phyloP scores from a whole-genome alignment of 2,113 vertebrate species.

The Labeo catla region DNA sequence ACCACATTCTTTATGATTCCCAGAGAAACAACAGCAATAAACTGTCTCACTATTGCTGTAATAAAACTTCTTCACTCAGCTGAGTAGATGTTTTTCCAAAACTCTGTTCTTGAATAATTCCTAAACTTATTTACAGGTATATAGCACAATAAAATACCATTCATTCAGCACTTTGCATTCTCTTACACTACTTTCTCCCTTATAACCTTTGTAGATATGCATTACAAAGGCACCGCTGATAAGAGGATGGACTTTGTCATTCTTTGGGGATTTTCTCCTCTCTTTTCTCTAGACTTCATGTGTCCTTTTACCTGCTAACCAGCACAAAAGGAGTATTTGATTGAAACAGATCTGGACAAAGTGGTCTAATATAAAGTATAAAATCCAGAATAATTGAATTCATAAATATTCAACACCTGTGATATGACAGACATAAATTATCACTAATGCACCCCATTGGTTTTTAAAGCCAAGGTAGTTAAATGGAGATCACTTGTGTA shows the following conservation, averaged over 20 bases:
- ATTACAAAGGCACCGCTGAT: background rate
- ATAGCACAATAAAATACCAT: background rate
- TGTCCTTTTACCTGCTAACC: background rate
- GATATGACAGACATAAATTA: background rate
- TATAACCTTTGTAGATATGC: background rate
- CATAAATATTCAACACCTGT: background rate
- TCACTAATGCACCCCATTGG: background rate
- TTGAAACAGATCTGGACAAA: background rate
- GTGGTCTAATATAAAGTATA: background rate
- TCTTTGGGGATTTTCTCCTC: background rate
- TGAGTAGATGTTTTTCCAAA: background rate
- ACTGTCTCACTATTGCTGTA: background rate
- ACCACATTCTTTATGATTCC: constrained; percentile 3
- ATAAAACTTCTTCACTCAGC: background rate
- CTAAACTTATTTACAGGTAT: background rate
- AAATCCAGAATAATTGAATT: background rate
- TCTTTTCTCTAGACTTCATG: no score
- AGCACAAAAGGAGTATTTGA: background rate
- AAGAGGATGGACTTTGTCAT: background rate
- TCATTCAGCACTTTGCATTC: background rate
- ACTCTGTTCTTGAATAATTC: background rate
- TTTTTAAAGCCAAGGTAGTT: background rate
- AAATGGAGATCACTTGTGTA: background rate
- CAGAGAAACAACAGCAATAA: constrained; percentile 13
- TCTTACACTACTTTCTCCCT: no score